These are phyloP conservation scores for Yponomeuta sedellus DNA, from an alignment of 2,888 invertebrate species.

Conservation along the genomic window DNA sequence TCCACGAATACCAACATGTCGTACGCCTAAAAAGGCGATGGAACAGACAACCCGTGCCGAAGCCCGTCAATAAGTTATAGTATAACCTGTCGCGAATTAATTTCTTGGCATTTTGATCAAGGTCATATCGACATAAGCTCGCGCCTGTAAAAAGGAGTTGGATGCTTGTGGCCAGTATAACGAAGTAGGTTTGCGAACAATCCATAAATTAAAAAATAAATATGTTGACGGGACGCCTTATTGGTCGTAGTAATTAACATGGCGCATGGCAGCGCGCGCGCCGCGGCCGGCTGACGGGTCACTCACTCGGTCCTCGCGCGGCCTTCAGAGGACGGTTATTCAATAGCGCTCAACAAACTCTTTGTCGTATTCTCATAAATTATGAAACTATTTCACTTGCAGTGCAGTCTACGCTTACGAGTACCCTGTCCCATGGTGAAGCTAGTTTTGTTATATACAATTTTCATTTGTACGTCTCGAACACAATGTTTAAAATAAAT, in stretches of 20 bases:
- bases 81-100: constrained; percentile 54
- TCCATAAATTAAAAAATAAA: constrained; percentile 58
- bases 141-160: constrained; percentile 39
- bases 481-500: no score
- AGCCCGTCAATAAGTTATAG: constrained; percentile 47
- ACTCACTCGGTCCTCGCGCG: constrained; percentile 55
- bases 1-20: constrained; percentile 46
- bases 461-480: no score
- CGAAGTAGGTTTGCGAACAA: constrained; percentile 49
- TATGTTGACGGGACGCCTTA: constrained; percentile 64
- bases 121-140: constrained; percentile 34
- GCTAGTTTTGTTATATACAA: neutral
- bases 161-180: constrained; percentile 47
- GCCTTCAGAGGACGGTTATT: constrained; percentile 60
- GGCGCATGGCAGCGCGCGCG: constrained; percentile 42
- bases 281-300: constrained; percentile 46
- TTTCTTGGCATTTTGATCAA: constrained; percentile 57
- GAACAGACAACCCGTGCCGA: constrained; percentile 49
- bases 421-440: neutral
- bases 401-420: neutral
- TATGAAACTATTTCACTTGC: constrained; percentile 8
- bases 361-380: constrained; percentile 18
- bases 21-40: constrained; percentile 62
- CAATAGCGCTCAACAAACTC: constrained; percentile 25
- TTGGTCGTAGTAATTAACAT: constrained; percentile 69